These are phyloP conservation scores for Brachymystax lenok DNA, from an alignment of 2,797 vertebrate species.

Conservation along the genomic window DNA sequence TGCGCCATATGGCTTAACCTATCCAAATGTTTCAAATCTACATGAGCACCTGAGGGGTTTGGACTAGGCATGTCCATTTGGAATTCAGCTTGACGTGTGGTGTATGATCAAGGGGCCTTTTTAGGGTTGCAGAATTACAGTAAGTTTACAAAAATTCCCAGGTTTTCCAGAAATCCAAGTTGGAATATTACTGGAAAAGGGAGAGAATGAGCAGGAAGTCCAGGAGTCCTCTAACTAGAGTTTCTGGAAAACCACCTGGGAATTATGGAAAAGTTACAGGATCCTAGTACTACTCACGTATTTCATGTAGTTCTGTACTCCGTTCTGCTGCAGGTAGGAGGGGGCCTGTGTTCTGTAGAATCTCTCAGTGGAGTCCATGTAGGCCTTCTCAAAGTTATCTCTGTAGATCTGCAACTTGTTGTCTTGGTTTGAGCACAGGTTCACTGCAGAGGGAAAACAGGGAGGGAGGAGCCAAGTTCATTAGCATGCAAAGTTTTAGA, in stretches of 20 bases:
- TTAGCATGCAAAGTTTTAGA: neutral
- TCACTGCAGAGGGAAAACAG: slow-evolving; percentile 78
- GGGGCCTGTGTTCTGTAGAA: slow-evolving; percentile 98
- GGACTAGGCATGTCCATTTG: neutral
- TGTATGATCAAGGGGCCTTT: neutral
- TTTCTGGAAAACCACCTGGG: neutral
- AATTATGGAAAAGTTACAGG: neutral
- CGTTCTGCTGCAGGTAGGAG: slow-evolving; percentile 94
- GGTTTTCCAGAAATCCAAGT: neutral
- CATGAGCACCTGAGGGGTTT: neutral
- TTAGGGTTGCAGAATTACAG: neutral
- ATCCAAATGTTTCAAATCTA: neutral
- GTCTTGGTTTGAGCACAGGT: slow-evolving; percentile 95
- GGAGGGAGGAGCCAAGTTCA: neutral
- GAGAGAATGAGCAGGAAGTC: neutral
- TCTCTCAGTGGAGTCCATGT: slow-evolving; percentile 95
- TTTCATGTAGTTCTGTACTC: slow-evolving; percentile 99
- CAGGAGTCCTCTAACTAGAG: neutral
- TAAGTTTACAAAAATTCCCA: neutral
- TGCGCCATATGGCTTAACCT: neutral
- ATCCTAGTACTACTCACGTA: slow-evolving; percentile 81
- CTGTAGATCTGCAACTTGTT: slow-evolving; percentile 98
- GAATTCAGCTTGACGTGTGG: neutral
- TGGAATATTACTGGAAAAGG: no score
- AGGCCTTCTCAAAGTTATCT: slow-evolving; percentile 98